A percentile compares a stretch with the other conserved stretches of the same genome.
These are phyloP conservation scores for Lepidothrix coronata DNA, from an alignment of 2,113 vertebrate species.

Conservation along the genomic window DNA sequence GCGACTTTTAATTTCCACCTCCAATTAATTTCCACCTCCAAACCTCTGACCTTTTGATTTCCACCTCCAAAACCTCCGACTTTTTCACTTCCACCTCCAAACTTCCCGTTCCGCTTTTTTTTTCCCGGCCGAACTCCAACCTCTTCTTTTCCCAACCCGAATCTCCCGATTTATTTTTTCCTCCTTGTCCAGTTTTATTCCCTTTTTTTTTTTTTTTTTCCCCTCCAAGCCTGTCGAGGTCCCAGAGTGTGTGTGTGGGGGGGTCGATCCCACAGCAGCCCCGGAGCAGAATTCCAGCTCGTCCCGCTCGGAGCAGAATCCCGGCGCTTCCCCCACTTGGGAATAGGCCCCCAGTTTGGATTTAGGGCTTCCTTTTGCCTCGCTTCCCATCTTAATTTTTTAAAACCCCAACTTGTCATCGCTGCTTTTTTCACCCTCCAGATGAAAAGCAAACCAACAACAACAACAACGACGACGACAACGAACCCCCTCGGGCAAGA, in stretches of 20 bases:
- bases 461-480: too few species aligned
- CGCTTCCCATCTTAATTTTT: fast-evolving
- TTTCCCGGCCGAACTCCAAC: neutral
- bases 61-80: neutral
- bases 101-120: neutral
- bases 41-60: neutral
- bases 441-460: neutral
- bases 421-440: neutral
- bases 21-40: neutral
- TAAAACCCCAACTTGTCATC: neutral
- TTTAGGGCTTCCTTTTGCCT: neutral
- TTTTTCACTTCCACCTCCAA: too few species aligned
- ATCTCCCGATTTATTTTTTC: neutral
- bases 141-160: neutral
- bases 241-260: too few species aligned
- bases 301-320: neutral
- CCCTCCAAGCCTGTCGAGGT: fast-evolving
- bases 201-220: fast-evolving
- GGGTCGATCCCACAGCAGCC: too few species aligned
- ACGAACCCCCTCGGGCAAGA: too few species aligned
- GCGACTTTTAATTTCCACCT: neutral
- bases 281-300: neutral
- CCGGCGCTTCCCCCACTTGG: neutral
- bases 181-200: neutral
- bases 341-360: neutral